Evolutionary conservation across 92 coral and sea anemone species (phyloP).

Genomic region (Epizoanthus ramosus): DNA sequence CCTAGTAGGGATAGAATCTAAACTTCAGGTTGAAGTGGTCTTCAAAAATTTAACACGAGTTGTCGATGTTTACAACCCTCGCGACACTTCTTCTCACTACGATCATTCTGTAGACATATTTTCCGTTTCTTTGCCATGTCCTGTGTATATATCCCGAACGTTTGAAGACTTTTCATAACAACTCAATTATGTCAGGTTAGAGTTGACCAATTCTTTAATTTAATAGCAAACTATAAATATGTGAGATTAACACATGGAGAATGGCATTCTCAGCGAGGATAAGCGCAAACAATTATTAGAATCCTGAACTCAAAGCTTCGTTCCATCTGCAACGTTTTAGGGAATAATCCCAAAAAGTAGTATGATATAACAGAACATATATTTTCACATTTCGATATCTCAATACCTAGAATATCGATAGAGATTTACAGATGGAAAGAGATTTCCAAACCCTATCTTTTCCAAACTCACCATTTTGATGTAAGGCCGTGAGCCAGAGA

Average conservation of each 20-base stretch:
- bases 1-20: too few species aligned
- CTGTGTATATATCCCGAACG: neutral
- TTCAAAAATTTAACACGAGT: too few species aligned
- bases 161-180: neutral
- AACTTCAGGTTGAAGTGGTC: too few species aligned
- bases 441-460: slow-evolving; percentile 46
- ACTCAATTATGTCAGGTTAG: neutral
- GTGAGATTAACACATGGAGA: neutral
- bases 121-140: neutral
- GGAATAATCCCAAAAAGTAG: neutral
- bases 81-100: too few species aligned
- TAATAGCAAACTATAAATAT: neutral
- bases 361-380: neutral
- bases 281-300: neutral
- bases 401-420: neutral
- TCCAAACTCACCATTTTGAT: slow-evolving; percentile 76
- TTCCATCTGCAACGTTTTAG: neutral
- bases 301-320: neutral
- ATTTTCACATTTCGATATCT: neutral
- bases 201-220: neutral
- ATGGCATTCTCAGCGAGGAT: neutral
- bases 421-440: slow-evolving; percentile 58
- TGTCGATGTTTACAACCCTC: too few species aligned
- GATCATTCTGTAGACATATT: neutral
- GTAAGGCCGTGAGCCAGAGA: slow-evolving; percentile 79